Base-by-base conservation (phyloP, 2,888 invertebrate genomes). In the Ormyrus pomaceus region DNA sequence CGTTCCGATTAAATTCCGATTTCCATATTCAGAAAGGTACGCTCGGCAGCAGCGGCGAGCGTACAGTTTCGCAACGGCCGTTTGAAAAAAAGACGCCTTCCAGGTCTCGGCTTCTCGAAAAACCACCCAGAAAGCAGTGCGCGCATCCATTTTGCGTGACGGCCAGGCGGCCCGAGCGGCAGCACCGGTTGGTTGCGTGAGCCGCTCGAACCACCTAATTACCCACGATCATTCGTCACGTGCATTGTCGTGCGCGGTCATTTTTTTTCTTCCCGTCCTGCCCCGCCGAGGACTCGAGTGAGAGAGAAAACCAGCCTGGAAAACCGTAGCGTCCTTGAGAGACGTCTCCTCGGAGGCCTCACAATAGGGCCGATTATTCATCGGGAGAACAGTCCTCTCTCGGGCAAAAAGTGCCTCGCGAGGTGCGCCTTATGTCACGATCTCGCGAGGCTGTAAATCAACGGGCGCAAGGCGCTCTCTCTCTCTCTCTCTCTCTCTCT, bases 401-500 rank as follows among this genome's bases (percentile, higher is more conserved):
- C 65, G 77, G 10, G 80, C 62, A 80, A 84, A 83, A 84, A 78
- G 34, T 34, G 34, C 34, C 53, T 73, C 59, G 76, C 70, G 75
- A 73, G 82, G 81, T 74, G 79, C 79, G 79, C 64, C 82, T 83
- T 85, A 83, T 86, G 87, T 86, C 86, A 86, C 83, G 86, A 87
- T 87, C 85, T 87, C 85, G 81, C 80, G 83, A 58, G 65, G 86
- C 83, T 85, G 89, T 89, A 89, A 90, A 90, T 89, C 89, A 90
- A 85, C 83, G 77, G 82, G 83, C 84, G 84, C 34, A 34, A 86
- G 87, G 85, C 83, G 83, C 86, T 86, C 19, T 19, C 19, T 19
- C 19, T 19, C 19, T 19, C 1, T 19, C 76, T 34, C 34, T 83
- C 86, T 86, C 13, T 13, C 13, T 13, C 13, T 13, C 13, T 13